Evolutionary conservation across 2,888 invertebrate species (phyloP).

Genomic region (Oithona nana): DNA sequence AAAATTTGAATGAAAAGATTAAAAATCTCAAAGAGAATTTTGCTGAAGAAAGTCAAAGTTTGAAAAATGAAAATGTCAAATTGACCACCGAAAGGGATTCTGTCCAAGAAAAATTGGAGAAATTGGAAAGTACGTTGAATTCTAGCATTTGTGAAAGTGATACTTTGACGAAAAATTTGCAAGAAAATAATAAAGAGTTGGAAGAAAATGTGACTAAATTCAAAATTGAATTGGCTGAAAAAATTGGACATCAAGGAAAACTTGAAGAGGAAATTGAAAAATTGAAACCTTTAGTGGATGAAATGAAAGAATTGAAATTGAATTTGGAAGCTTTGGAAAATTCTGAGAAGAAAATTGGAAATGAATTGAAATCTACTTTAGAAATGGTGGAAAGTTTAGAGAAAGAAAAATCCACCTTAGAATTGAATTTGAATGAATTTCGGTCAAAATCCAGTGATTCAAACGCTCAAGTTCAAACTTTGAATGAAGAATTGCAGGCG

Average conservation of each 20-base stretch:
- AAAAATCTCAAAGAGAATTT: background rate
- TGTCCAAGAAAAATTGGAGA: conserved; percentile 22
- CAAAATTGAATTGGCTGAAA: background rate
- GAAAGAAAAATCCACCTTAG: background rate
- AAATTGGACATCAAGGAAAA: conserved; percentile 17
- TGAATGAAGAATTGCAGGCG: background rate
- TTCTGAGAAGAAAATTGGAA: conserved; percentile 18
- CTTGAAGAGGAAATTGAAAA: conserved; percentile 17
- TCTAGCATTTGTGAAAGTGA: background rate
- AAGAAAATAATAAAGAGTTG: background rate
- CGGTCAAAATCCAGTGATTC: background rate
- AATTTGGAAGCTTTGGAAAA: conserved; percentile 18
- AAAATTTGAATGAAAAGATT: background rate
- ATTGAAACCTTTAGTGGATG: conserved; percentile 16
- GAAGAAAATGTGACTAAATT: background rate
- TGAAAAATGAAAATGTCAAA: conserved; percentile 20
- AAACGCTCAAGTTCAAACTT: background rate
- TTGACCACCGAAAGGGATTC: conserved; percentile 26
- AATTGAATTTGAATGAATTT: background rate
- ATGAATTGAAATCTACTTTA: conserved; percentile 20
- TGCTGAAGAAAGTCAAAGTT: background rate
- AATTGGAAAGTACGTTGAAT: conserved; percentile 11
- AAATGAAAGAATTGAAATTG: conserved; percentile 19
- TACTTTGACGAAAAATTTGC: background rate
- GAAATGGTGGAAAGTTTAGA: conserved; percentile 17